Evolutionary conservation across 23 tunicate species (phyloP).

Genomic region (Aplidium turbinatum): DNA sequence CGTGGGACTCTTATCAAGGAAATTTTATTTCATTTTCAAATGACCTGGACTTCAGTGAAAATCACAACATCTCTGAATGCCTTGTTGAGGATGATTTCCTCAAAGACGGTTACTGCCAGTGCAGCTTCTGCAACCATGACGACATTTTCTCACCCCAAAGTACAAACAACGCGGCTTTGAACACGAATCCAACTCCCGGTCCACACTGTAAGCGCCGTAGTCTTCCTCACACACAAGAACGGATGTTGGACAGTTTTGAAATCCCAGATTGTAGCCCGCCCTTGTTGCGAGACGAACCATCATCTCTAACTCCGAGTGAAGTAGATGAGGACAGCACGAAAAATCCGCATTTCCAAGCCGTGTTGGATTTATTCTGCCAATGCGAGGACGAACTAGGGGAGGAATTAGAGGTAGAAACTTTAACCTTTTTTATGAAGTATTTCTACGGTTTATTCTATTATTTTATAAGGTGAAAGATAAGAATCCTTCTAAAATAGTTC

Average conservation of each 20-base stretch:
- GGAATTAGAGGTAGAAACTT: slow-evolving; percentile 40
- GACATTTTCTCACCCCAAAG: slow-evolving; percentile 66
- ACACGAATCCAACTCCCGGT: background rate
- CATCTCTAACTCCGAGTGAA: slow-evolving; percentile 18
- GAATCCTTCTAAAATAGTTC: too few species aligned
- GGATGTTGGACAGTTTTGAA: too few species aligned
- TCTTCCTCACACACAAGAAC: too few species aligned
- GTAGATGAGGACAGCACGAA: slow-evolving; percentile 12
- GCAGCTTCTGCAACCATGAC: slow-evolving; percentile 84
- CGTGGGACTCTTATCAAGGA: too few species aligned
- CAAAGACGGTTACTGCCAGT: slow-evolving; percentile 78
- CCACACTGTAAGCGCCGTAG: slow-evolving; percentile 1
- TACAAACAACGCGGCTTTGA: slow-evolving; percentile 7
- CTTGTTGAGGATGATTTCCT: slow-evolving; percentile 54
- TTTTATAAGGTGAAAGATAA: background rate
- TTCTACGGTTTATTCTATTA: too few species aligned
- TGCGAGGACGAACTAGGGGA: slow-evolving; percentile 15
- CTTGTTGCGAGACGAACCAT: slow-evolving; percentile 9
- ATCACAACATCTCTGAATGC: too few species aligned
- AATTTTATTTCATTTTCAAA: too few species aligned
- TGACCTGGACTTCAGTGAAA: too few species aligned
- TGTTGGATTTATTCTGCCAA: slow-evolving; percentile 36
- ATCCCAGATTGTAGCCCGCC: slow-evolving; percentile 42
- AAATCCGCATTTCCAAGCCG: slow-evolving; percentile 32
- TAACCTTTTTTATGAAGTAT: too few species aligned